Conservation (phyloP, 35 echinoderm and acorn worm genomes). For the Amphiura filiformis region DNA sequence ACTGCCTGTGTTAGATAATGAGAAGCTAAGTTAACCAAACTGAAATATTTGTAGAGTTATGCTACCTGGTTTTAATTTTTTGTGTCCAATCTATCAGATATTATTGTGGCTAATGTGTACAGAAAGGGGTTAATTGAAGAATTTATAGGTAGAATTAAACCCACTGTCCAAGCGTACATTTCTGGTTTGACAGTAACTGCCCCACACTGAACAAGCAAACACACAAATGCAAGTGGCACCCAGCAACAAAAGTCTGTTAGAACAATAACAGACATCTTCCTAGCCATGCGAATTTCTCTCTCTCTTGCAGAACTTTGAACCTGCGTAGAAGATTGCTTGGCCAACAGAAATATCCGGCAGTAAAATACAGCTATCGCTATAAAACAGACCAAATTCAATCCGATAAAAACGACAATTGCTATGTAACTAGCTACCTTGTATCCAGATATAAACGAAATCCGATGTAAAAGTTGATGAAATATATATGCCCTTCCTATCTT, state of each 20-base stretch:
- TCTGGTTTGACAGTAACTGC: neutral
- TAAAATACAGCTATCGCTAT: neutral
- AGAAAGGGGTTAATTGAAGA: neutral
- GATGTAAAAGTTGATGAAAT: too few species aligned
- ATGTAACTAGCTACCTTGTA: too few species aligned
- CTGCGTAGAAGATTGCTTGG: neutral
- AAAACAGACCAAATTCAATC: neutral
- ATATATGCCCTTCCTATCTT: too few species aligned
- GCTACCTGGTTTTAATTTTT: too few species aligned
- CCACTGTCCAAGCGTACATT: neutral
- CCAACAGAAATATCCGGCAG: neutral
- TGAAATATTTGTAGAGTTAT: too few species aligned
- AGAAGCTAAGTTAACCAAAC: too few species aligned
- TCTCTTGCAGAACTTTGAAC: neutral
- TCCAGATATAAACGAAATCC: too few species aligned
- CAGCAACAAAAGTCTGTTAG: neutral
- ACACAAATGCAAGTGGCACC: neutral
- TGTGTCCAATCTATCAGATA: too few species aligned
- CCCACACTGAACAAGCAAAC: neutral
- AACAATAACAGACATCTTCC: neutral
- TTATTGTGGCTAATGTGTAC: neutral
- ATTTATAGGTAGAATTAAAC: neutral
- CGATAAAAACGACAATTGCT: neutral
- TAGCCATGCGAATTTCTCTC: neutral
- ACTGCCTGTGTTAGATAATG: too few species aligned